These are phyloP conservation scores for Aleadryas rufinucha DNA, from an alignment of 2,113 vertebrate genomes.

Conservation along the genomic window DNA sequence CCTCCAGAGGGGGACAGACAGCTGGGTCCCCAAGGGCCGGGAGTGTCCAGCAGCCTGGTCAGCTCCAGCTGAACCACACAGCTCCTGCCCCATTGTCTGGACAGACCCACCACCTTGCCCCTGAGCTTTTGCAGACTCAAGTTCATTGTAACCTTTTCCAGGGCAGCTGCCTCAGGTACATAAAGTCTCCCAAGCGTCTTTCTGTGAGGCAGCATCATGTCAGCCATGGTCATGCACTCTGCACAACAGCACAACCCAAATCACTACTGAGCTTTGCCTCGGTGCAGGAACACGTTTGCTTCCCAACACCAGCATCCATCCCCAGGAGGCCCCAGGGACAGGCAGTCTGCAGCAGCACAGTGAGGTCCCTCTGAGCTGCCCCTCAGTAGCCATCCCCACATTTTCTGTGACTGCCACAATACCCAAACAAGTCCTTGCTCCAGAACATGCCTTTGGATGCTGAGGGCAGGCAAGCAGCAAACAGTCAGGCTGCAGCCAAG, in stretches of 20 bases:
- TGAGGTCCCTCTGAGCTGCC: background rate
- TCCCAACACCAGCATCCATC: fast-evolving
- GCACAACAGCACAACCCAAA: background rate
- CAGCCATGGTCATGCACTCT: fast-evolving
- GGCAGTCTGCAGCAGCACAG: background rate
- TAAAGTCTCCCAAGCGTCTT: background rate
- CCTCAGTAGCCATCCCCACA: fast-evolving
- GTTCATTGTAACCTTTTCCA: background rate
- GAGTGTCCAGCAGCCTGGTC: fast-evolving
- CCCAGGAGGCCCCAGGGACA: fast-evolving
- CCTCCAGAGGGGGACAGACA: background rate
- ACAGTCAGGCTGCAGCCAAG: background rate
- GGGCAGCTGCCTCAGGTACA: background rate
- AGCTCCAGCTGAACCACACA: background rate
- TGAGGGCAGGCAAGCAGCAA: background rate
- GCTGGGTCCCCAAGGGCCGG: background rate
- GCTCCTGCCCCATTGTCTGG: fast-evolving
- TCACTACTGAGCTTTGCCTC: fast-evolving
- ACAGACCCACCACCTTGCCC: background rate
- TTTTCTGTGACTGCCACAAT: background rate
- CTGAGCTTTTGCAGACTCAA: fast-evolving
- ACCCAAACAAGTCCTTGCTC: background rate
- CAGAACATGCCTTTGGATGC: fast-evolving
- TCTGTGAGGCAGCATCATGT: background rate
- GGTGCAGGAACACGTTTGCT: fast-evolving